Percentiles rank a stretch among this genome's conserved stretches.
phyloP scores from a whole-genome alignment of 92 coral and sea anemone genomes.

The Actinostola sp. region DNA sequence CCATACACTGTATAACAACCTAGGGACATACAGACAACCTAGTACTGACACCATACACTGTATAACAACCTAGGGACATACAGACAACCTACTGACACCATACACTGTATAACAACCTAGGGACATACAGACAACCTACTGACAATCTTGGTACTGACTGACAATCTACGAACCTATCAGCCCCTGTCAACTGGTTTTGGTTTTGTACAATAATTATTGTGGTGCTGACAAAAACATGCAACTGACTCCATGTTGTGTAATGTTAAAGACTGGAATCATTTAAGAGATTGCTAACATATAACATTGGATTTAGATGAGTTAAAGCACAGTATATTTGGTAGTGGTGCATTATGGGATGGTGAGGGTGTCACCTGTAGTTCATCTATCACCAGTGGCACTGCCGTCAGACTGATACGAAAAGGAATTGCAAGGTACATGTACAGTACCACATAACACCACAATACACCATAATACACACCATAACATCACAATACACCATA shows the following conservation, averaged over 20 bases:
- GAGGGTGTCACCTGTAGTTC: slow-evolving; percentile 57
- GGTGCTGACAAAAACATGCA: too few relatives aligned
- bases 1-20: too few relatives aligned
- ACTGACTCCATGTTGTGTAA: background rate
- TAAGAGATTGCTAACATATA: background rate
- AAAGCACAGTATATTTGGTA: slow-evolving; percentile 68
- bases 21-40: too few relatives aligned
- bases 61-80: too few relatives aligned
- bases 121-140: too few relatives aligned
- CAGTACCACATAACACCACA: background rate
- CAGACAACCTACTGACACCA: too few relatives aligned
- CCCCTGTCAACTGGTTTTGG: too few relatives aligned
- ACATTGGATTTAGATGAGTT: slow-evolving; percentile 64
- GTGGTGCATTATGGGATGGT: slow-evolving; percentile 85
- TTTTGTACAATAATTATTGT: too few relatives aligned
- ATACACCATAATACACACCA: background rate
- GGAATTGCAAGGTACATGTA: slow-evolving; percentile 79
- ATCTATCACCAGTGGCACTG: slow-evolving; percentile 65
- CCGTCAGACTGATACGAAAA: slow-evolving; percentile 75
- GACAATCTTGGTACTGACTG: too few relatives aligned
- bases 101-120: too few relatives aligned
- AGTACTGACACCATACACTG: too few relatives aligned
- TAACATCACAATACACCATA: background rate
- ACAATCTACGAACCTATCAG: too few relatives aligned
- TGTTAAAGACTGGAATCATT: background rate